A percentile compares a stretch with the other conserved stretches of the same genome.
Evolutionary conservation across 2,797 vertebrate genomes (phyloP).

Genomic region (Phaenicophaeus curvirostris): DNA sequence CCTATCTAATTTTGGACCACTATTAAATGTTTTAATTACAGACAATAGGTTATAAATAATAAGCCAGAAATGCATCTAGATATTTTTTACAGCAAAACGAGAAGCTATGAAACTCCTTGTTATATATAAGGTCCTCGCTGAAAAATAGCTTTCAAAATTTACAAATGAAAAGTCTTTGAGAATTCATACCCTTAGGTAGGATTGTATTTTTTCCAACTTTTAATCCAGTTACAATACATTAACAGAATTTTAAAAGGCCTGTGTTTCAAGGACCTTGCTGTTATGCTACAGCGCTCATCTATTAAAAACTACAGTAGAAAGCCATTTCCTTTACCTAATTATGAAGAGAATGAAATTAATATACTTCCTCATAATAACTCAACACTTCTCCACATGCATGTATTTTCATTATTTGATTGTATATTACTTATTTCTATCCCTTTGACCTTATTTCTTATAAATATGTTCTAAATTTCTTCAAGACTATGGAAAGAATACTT

Average conservation of each 20-base stretch:
- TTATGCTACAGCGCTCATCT: not conserved
- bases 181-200: conserved; percentile 33
- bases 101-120: conserved; percentile 2
- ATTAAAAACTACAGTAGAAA: conserved; percentile 18
- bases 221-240: conserved; percentile 43
- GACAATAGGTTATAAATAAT: conserved; percentile 58
- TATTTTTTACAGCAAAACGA: conserved; percentile 11
- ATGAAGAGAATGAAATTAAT: conserved; percentile 42
- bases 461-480: conserved; percentile 27
- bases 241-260: conserved; percentile 51
- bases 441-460: conserved; percentile 40
- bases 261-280: conserved; percentile 8
- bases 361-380: not conserved
- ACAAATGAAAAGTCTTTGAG: conserved; percentile 23
- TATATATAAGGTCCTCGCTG: not conserved
- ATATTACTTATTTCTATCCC: conserved; percentile 22
- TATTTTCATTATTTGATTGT: conserved; percentile 48
- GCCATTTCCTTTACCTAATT: conserved; percentile 34
- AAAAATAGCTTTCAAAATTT: conserved; percentile 47
- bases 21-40: conserved; percentile 61
- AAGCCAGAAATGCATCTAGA: conserved; percentile 41
- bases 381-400: not conserved
- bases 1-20: conserved; percentile 46
- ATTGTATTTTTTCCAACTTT: not conserved
- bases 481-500: conserved; percentile 52